phyloP scores from a whole-genome alignment of 1,140 invertebrate genomes.

The Proctacanthus coquilletti region DNA sequence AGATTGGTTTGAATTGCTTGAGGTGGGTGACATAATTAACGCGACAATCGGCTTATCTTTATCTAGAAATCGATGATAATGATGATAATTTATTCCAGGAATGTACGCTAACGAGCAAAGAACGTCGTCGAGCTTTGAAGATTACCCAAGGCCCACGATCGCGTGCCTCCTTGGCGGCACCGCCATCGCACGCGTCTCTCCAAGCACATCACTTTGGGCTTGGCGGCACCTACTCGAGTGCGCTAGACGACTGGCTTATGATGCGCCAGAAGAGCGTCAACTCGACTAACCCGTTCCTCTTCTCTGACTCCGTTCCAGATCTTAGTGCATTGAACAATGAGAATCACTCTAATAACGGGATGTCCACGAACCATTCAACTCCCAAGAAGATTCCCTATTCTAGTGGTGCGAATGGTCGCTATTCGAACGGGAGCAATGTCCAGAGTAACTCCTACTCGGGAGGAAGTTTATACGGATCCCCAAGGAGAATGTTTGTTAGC shows the following conservation, averaged over 20 bases:
- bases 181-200: conserved; percentile 25
- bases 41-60: background rate
- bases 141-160: conserved; percentile 32
- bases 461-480: conserved; percentile 18
- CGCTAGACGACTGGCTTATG: conserved; percentile 35
- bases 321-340: conserved; percentile 26
- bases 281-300: conserved; percentile 26
- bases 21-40: conserved; percentile 13
- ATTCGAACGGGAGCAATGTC: conserved; percentile 24
- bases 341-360: conserved; percentile 22
- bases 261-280: conserved; percentile 25
- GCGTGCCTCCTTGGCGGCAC: conserved; percentile 24
- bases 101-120: conserved; percentile 41
- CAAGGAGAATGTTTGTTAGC: conserved; percentile 23
- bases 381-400: conserved; percentile 25
- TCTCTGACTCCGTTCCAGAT: conserved; percentile 28
- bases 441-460: conserved; percentile 24
- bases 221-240: conserved; percentile 26
- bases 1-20: conserved; percentile 44
- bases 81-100: conserved; percentile 28
- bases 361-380: conserved; percentile 28
- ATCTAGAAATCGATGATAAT: no score
- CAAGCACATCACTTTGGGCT: conserved; percentile 25
- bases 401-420: conserved; percentile 12
- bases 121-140: conserved; percentile 37